Evolutionary conservation across 2,888 invertebrate genomes (phyloP).

Genomic region (Chaitophorus viminalis): DNA sequence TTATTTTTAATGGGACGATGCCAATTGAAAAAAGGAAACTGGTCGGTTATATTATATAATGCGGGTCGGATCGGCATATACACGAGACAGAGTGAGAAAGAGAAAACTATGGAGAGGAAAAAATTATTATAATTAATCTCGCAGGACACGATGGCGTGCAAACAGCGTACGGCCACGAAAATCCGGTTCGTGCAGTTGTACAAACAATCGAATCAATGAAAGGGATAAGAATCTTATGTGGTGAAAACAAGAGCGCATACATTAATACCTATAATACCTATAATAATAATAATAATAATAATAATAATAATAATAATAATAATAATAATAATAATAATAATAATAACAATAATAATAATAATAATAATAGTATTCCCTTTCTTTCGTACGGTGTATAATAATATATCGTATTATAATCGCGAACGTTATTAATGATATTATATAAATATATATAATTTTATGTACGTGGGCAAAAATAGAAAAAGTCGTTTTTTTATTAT

Average conservation of each 20-base stretch:
- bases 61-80: neutral
- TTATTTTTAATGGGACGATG: conserved; percentile 3
- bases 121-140: conserved; percentile 45
- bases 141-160: conserved; percentile 31
- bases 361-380: neutral
- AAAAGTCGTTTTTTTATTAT: neutral
- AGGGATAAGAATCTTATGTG: conserved; percentile 32
- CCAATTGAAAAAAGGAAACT: conserved; percentile 41
- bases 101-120: neutral
- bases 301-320: neutral
- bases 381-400: neutral
- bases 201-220: conserved; percentile 46
- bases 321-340: neutral
- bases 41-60: neutral
- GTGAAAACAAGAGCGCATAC: neutral
- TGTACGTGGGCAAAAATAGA: neutral
- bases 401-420: neutral
- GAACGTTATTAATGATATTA: neutral
- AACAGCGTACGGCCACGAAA: neutral
- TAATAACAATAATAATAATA: neutral
- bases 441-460: neutral
- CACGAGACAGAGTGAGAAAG: neutral
- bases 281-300: neutral
- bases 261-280: no score
- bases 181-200: conserved; percentile 23